Base-by-base conservation (phyloP, 2,113 vertebrate genomes). In the Psettodes erumei region DNA sequence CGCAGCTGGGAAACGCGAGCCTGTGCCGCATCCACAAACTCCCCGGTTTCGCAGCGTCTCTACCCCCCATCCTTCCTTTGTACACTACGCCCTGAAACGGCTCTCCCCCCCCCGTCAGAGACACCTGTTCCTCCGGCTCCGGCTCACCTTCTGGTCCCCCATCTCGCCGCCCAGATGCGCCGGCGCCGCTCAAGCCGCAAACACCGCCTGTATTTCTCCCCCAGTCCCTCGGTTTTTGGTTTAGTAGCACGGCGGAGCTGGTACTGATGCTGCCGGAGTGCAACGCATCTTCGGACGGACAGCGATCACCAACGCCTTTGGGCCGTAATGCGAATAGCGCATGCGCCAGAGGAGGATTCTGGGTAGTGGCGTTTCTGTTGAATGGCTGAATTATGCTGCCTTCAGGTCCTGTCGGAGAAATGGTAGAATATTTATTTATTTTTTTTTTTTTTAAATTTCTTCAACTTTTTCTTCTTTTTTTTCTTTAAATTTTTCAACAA, bases 71-170 rank as follows among this genome's bases (percentile, higher is more conserved):
- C 70, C 86, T 80, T 88, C 70, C 89, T 93, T 93, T 94, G 89
- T 93, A 90, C 71, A 45, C 83, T 85, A 82, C 88, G 89, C 84
- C 86, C 89, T 85, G 68, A 72, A 67, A 77, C 65, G 35, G 77
- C 79, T 61, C 53, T 79, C 68, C 80, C 76, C 80, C 68, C 80
- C 76, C 80, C 66, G 59, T 81, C 79, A 70, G 43, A 71, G 73
- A 90, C 90, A 91, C 90, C 90, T 89, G 89, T 89, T 91, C 71
- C 77, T 58, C 77, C 19, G 73, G 67, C 45, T 40, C 50, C 35
- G 71, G 63, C 90, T 90, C 89, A 94, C 94, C 93, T 94, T 94
- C 76, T 94, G 93, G 71, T 95, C 94, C 12, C 89, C 94, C 94
- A 95, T 95, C 58, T 42, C 79, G 76, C 60, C 66, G 66, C 66